Conservation (phyloP, 2,113 vertebrate species). For the Oncorhynchus gorbuscha region DNA sequence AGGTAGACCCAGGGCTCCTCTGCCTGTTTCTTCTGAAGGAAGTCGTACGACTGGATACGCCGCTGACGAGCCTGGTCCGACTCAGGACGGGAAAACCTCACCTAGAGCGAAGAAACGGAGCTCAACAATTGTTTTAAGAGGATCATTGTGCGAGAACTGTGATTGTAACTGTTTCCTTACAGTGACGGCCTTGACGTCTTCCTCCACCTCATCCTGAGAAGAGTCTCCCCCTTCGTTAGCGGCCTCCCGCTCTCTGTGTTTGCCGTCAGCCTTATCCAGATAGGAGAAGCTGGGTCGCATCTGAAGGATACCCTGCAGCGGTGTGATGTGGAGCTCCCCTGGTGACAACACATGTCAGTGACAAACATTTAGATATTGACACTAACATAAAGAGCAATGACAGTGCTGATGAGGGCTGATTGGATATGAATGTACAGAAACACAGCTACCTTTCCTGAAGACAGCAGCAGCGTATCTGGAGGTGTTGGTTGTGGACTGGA, state of each 20-base stretch:
- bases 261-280: conserved; percentile 93
- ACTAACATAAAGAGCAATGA: not conserved
- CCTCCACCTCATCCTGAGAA: conserved; percentile 95
- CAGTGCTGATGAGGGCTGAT: not conserved
- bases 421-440: not conserved
- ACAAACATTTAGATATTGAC: not conserved
- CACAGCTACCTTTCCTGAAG: conserved; percentile 87
- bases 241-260: conserved; percentile 91
- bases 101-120: conserved; percentile 66
- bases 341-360: conserved; percentile 1
- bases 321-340: conserved; percentile 97
- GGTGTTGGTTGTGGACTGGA: conserved; percentile 90
- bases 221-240: conserved; percentile 96
- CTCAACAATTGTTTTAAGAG: not conserved
- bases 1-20: conserved; percentile 95
- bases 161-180: conserved; percentile 57
- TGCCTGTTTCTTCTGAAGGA: conserved; percentile 95
- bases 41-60: conserved; percentile 93
- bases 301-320: conserved; percentile 94
- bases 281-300: conserved; percentile 95
- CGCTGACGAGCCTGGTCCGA: conserved; percentile 93
- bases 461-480: conserved; percentile 92
- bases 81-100: conserved; percentile 92
- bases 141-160: not conserved
- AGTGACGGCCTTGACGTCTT: conserved; percentile 94